Conservation (phyloP, 2,113 vertebrate species). For the Oncorhynchus mykiss region DNA sequence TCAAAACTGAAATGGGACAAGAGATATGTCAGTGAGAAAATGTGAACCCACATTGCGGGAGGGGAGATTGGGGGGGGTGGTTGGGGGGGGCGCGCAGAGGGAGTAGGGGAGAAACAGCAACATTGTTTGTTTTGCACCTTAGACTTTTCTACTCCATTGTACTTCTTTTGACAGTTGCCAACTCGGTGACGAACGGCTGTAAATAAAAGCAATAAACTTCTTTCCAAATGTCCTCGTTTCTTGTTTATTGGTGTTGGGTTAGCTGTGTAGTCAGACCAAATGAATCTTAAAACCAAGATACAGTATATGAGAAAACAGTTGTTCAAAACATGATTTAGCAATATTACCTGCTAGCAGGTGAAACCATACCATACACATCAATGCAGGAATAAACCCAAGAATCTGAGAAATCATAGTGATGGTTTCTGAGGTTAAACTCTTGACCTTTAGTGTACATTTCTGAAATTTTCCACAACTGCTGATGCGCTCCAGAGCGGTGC, state of each 20-base stretch:
- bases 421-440: no score
- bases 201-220: constrained; percentile 64
- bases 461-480: no score
- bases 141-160: constrained; percentile 63
- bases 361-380: no score
- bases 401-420: no score
- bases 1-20: neutral
- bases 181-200: constrained; percentile 66
- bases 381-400: no score
- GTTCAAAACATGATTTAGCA: no score
- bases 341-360: no score
- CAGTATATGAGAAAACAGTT: no score
- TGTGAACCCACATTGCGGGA: neutral
- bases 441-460: no score
- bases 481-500: no score
- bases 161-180: constrained; percentile 66
- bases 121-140: constrained; percentile 75
- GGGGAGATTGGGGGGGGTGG: neutral
- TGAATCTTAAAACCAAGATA: neutral
- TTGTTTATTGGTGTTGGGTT: constrained; percentile 29
- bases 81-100: neutral
- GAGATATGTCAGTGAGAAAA: neutral
- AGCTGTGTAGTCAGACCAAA: constrained; percentile 10
- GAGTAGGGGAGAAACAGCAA: constrained; percentile 16
- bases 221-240: constrained; percentile 24